Evolutionary conservation across 1,140 invertebrate genomes (phyloP).

Genomic region (fruit fly (Drosophila melanogaster)): DNA sequence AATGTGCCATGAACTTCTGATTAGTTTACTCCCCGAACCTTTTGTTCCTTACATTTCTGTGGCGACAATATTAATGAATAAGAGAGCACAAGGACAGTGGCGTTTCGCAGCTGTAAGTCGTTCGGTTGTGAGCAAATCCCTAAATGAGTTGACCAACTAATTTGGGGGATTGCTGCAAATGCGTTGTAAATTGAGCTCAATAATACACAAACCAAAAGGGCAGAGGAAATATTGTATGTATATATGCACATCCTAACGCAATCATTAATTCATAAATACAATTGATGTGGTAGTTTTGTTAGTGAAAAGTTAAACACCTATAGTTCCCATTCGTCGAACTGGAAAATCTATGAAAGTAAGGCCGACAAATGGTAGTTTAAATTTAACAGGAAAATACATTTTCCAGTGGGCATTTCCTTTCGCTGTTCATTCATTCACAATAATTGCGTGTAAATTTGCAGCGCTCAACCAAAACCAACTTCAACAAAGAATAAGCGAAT

Average conservation of each 20-base stretch:
- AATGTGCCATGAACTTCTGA: constrained; percentile 41
- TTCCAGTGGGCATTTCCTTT: constrained; percentile 1
- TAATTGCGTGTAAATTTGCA: constrained; percentile 73
- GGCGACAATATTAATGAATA: constrained; percentile 33
- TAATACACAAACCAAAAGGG: not conserved
- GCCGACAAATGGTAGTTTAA: not conserved
- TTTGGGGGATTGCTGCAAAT: constrained; percentile 1
- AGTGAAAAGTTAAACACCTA: too few relatives aligned
- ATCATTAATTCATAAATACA: too few relatives aligned
- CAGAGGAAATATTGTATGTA: too few relatives aligned
- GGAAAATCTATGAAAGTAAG: not conserved
- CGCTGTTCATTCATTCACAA: constrained; percentile 50
- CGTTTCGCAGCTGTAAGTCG: constrained; percentile 20
- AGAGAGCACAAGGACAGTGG: constrained; percentile 15
- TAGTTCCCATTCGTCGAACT: too few relatives aligned
- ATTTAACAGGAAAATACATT: not conserved
- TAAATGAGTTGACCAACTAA: not conserved
- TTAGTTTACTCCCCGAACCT: constrained; percentile 24
- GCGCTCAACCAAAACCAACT: constrained; percentile 41
- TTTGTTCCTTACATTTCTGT: constrained; percentile 6
- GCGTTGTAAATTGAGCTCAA: not conserved
- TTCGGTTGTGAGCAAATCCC: constrained; percentile 6
- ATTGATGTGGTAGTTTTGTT: too few relatives aligned
- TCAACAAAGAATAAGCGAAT: constrained; percentile 39
- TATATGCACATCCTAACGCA: too few relatives aligned